A percentile compares a stretch with the other conserved stretches of the same genome.
Conservation (phyloP, 37 sponge, comb jelly and placozoan species). For the Agelas oroides region DNA sequence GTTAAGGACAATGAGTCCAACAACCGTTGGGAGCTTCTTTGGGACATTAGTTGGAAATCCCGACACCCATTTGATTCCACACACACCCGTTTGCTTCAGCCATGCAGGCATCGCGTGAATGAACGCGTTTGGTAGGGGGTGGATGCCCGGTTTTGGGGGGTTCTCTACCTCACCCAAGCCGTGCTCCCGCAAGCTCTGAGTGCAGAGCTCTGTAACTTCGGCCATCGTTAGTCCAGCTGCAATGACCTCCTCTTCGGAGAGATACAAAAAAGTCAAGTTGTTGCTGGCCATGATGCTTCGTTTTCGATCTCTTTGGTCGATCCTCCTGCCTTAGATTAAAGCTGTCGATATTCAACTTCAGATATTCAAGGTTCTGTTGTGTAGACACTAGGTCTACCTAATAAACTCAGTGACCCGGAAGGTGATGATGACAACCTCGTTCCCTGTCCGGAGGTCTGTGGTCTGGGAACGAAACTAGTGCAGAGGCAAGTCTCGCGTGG, state of each 20-base stretch:
- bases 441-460: too few species aligned
- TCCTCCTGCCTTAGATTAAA: too few species aligned
- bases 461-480: too few species aligned
- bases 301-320: too few species aligned
- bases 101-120: conserved; percentile 40
- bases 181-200: conserved; percentile 7
- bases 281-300: background rate
- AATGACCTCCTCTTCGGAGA: conserved; percentile 18
- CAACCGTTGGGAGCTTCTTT: conserved; percentile 26
- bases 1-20: conserved; percentile 38
- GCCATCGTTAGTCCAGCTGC: conserved; percentile 13
- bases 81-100: conserved; percentile 7
- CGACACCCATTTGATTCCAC: conserved; percentile 52
- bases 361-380: too few species aligned
- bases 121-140: conserved; percentile 8
- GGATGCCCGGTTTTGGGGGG: conserved; percentile 28
- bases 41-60: conserved; percentile 42
- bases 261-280: conserved; percentile 2
- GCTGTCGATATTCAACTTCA: too few species aligned
- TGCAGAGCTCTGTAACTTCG: conserved; percentile 16
- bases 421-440: too few species aligned
- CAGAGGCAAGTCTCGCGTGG: too few species aligned
- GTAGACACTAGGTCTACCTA: too few species aligned
- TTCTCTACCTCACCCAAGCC: background rate
- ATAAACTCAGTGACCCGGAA: too few species aligned